Base-by-base conservation (phyloP, 2,888 invertebrate species). In the Desoria tigrina region DNA sequence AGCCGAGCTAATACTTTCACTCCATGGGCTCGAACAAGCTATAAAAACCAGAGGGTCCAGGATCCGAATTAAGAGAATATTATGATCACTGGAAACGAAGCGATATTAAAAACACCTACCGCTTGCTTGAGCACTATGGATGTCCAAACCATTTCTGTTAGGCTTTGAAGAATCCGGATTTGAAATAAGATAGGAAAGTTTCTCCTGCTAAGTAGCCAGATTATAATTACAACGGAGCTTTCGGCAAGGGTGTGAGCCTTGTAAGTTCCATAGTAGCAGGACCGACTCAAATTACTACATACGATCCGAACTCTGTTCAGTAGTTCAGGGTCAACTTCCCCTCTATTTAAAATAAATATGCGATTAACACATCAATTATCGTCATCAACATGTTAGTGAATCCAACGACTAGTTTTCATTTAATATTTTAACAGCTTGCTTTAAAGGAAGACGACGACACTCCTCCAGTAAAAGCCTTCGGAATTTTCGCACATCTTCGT, bases 81-180 rank as follows among this genome's bases (percentile, higher is more conserved):
- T n/a, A n/a, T n/a, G n/a, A n/a, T n/a, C n/a, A n/a, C n/a, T n/a
- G n/a, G n/a, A n/a, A n/a, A n/a, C n/a, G n/a, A n/a, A n/a, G n/a
- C n/a, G n/a, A n/a, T n/a, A 63, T 23, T 4, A 42, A 28, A 6
- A 24, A 26, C 21, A n/a, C 60, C 51, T 61, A 73, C 73, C 42
- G 66, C 61, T 18, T 2, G 28, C 37, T 74, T 72, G 9, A 74
- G 55, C 3, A 54, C 45, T 2, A 49, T 42, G 1, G 72, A 67
- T 26, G 58, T 59, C 69, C 72, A 70, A 6, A 68, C 26, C 70
- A 73, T 71, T 68, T 74, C 74, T 7, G 72, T 64, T 28, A 74
- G 45, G 27, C 67, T 65, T 27, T 71, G 72, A 11, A 74, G 54
- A 2, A 71, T 53, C 18, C 64, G 57, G 23, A 72, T 49, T 32